Base-by-base conservation (phyloP, 2,888 invertebrate genomes). In the Erebia aethiops region DNA sequence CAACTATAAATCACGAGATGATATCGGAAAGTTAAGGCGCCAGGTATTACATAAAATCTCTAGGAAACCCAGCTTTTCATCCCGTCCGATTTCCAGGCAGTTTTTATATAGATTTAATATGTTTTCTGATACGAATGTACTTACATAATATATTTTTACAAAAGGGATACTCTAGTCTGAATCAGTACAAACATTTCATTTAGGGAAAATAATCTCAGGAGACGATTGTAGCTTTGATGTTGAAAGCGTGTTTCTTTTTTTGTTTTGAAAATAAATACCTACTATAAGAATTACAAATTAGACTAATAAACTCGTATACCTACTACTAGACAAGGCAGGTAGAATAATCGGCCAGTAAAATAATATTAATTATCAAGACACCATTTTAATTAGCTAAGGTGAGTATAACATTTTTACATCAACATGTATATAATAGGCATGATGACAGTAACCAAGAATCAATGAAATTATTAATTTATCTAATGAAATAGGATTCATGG, bases 1-100 rank as follows among this genome's bases (percentile, higher is more conserved):
- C 68, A 43, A 54, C 54, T 54, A 62, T 62, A 61, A 68, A 68
- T 68, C 60, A 68, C 41, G 60, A 43, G 61, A 62, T 68, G 62
- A 68, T 68, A 68, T 68, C 52, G 43, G 61, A 68, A 54, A 54
- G 61, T 62, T 54, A 68, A 62, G 61, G 61, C 68, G 61, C 68
- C 58, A 68, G 68, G 68, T 62, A 18, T 66, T 66, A 68, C 41
- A 68, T 56, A 66, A 66, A 66, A 56, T 66, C 66, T 66, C 66
- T 66, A 18, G 56, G 56, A 66, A 43, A 46, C 56, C 66, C 66
- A 66, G 64, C 35, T 54, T 49, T 49, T 16, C 52, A 54, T 54
- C 52, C 62, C 49, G 49, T 46, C 21, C 21, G 41, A 41, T 54
- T 64, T 41, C 41, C 64, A 35, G 64, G 64, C 64, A 54, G 41